These are phyloP conservation scores for Cervus canadensis DNA, from an alignment of 2,113 vertebrate genomes.

Conservation along the genomic window DNA sequence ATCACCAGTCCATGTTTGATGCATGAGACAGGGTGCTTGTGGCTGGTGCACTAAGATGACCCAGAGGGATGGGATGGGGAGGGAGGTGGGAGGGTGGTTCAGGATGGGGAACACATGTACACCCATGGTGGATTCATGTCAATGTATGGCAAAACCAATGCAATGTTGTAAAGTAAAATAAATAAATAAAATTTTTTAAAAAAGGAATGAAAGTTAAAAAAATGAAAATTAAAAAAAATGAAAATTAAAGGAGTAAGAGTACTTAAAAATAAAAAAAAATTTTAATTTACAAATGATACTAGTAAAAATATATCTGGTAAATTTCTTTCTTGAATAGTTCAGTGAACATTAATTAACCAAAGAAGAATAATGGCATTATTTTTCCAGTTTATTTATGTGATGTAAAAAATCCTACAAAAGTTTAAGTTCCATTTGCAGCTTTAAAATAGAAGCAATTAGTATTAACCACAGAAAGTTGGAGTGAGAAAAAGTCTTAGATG, in stretches of 20 bases:
- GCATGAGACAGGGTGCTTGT: too few species aligned
- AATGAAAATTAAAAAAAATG: too few species aligned
- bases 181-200: too few species aligned
- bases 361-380: neutral
- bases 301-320: neutral
- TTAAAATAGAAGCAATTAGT: neutral
- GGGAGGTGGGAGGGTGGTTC: too few species aligned
- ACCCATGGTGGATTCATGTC: too few species aligned
- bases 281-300: neutral
- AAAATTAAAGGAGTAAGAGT: neutral
- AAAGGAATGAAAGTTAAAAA: too few species aligned
- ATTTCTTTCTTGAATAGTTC: neutral
- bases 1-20: too few species aligned
- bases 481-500: neutral
- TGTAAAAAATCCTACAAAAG: neutral
- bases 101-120: too few species aligned
- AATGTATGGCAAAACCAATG: too few species aligned
- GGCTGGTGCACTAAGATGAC: too few species aligned
- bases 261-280: neutral
- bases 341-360: conserved; percentile 12
- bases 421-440: neutral
- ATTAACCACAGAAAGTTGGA: neutral
- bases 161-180: too few species aligned
- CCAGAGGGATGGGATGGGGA: too few species aligned
- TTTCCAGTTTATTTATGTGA: neutral